Conservation (phyloP, 2,113 vertebrate species). For the Syrmaticus mikado region DNA sequence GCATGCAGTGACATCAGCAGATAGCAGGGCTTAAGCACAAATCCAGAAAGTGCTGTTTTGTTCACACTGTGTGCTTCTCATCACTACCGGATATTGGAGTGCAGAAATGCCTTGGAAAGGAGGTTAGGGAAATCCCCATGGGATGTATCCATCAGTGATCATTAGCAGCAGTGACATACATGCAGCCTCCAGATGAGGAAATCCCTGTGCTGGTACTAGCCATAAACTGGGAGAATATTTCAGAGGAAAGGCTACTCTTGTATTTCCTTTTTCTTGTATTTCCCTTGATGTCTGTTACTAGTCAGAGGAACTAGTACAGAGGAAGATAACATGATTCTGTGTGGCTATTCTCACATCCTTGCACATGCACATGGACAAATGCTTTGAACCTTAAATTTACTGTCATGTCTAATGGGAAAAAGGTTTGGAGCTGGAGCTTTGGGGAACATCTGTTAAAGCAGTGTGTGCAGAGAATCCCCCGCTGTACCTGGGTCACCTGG, state of each 20-base stretch:
- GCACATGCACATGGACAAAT: neutral
- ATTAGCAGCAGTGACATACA: neutral
- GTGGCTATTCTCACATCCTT: neutral
- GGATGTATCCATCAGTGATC: neutral
- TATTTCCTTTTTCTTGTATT: neutral
- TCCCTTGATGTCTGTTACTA: neutral
- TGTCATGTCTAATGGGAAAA: neutral
- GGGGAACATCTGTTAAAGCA: neutral
- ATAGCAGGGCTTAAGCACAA: neutral
- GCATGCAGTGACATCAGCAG: neutral
- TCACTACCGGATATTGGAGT: neutral
- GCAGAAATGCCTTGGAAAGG: neutral
- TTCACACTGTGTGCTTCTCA: neutral
- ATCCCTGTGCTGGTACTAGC: neutral
- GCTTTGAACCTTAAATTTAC: neutral
- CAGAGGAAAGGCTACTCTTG: neutral
- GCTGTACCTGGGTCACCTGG: neutral
- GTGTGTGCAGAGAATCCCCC: neutral
- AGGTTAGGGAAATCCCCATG: neutral
- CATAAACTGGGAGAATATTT: neutral
- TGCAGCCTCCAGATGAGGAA: conserved; percentile 1
- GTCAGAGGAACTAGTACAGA: too few species aligned
- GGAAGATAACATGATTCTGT: neutral
- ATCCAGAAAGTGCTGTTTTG: neutral
- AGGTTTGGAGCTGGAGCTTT: neutral